phyloP scores from a whole-genome alignment of 2,797 vertebrate genomes.

The Selene dorsalis region DNA sequence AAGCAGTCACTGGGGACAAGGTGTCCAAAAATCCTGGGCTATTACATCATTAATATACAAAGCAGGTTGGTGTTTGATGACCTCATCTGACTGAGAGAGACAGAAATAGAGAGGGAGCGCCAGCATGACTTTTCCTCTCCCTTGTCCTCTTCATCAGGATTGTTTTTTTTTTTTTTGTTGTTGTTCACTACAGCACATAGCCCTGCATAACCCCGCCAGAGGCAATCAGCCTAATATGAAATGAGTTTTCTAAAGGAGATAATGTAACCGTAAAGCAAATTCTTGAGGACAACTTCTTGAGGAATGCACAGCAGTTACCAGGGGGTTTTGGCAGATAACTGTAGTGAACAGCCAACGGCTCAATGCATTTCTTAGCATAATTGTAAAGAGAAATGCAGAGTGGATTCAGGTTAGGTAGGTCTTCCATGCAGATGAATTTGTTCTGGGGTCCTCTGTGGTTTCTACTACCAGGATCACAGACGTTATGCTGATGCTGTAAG shows the following conservation, averaged over 20 bases:
- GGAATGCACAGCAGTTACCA: slow-evolving; percentile 45
- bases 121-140: slow-evolving; percentile 51
- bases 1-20: slow-evolving; percentile 49
- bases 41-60: slow-evolving; percentile 77
- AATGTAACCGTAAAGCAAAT: slow-evolving; percentile 52
- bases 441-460: slow-evolving; percentile 59
- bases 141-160: slow-evolving; percentile 58
- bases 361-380: slow-evolving; percentile 66
- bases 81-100: slow-evolving; percentile 76
- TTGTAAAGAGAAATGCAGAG: slow-evolving; percentile 54
- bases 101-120: slow-evolving; percentile 62
- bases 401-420: slow-evolving; percentile 55
- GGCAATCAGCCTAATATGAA: slow-evolving; percentile 56
- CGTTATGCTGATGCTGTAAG: slow-evolving; percentile 49
- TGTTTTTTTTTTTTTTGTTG: slow-evolving; percentile 19
- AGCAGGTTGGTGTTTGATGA: slow-evolving; percentile 78
- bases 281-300: slow-evolving; percentile 51
- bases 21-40: slow-evolving; percentile 66
- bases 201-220: slow-evolving; percentile 49
- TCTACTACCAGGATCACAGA: slow-evolving; percentile 52
- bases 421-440: slow-evolving; percentile 59
- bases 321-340: slow-evolving; percentile 54
- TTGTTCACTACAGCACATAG: slow-evolving; percentile 23
- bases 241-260: slow-evolving; percentile 52
- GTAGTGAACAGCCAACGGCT: slow-evolving; percentile 50